Evolutionary conservation across 1,140 invertebrate genomes (phyloP), one percentile per base, ranked within the genome.

Genomic region (Eumaeus atala): DNA sequence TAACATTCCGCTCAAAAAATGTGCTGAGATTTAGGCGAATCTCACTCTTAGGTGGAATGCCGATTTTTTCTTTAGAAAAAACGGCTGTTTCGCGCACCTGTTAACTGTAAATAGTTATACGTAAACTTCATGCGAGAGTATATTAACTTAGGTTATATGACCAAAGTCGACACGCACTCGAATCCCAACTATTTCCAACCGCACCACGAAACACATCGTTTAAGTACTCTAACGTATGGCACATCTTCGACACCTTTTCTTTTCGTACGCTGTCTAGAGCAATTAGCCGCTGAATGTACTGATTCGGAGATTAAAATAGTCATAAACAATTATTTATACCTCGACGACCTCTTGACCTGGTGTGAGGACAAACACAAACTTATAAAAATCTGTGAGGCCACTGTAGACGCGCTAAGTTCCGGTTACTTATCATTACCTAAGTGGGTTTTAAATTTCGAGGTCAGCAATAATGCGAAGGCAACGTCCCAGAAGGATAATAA

Each of bases 41-140:
- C 62, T 0, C 59, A 58, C 48, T 36, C 49, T 3, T 36, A 57
- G 34, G 56, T 53, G 18, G 56, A 54, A 28, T n/a, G 40, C 4
- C 48, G 53, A 28, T 56, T 64, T 58, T 51, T 47, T 8, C 28
- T 49, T 6, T 47, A 58, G 34, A 49, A 64, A 58, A 59, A 64
- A 34, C 17, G 56, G 11, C 48, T 58, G 36, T 40, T 51, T 7
- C 53, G 34, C 21, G 37, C 44, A 37, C 54, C 57, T 11, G 9
- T 7, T 35, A 33, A 16, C 35, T 61, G 61, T 50, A 63, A 56
- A 49, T 34, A 59, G 21, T 35, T 66, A 48, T 67, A 67, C 34
- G 12, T 33, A 28, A 35, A 62, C 49, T 64, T 67, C 51, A 67
- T 64, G 37, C 33, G 49, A 18, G 61, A 67, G 49, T 67, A 67